These are phyloP conservation scores for Oryzias celebensis DNA, from an alignment of 2,113 vertebrate species.

Conservation along the genomic window DNA sequence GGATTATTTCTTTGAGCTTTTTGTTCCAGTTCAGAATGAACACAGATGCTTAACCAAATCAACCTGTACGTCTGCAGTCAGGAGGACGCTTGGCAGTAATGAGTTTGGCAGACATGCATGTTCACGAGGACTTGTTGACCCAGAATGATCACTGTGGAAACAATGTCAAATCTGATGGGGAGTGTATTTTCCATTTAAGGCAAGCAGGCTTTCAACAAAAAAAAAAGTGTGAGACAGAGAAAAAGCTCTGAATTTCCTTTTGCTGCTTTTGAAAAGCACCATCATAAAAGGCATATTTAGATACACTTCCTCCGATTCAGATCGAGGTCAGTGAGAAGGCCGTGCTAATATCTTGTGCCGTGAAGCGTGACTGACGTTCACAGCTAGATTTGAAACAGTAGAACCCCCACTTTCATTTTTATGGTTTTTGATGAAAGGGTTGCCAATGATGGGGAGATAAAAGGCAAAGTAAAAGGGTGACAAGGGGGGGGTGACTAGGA, in stretches of 20 bases:
- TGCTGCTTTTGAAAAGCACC: slow-evolving; percentile 36
- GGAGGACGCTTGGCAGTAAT: slow-evolving; percentile 16
- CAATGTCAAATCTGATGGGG: slow-evolving; percentile 40
- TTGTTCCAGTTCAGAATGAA: slow-evolving; percentile 31
- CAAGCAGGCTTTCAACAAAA: slow-evolving; percentile 43
- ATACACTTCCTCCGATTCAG: slow-evolving; percentile 65
- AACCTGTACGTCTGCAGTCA: slow-evolving; percentile 28
- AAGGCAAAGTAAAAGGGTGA: slow-evolving; percentile 50
- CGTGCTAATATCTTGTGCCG: slow-evolving; percentile 56
- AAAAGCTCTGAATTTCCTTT: slow-evolving; percentile 44
- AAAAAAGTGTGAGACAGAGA: slow-evolving; percentile 51
- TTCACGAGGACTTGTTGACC: slow-evolving; percentile 47
- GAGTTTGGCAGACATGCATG: slow-evolving; percentile 23
- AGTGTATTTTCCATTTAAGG: slow-evolving; percentile 51
- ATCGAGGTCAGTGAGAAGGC: slow-evolving; percentile 71
- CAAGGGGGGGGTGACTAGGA: slow-evolving; percentile 35
- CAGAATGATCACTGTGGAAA: slow-evolving; percentile 52
- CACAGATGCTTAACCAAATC: slow-evolving; percentile 15
- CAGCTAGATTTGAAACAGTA: slow-evolving; percentile 55
- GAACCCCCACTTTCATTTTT: slow-evolving; percentile 61
- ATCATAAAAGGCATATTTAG: slow-evolving; percentile 64
- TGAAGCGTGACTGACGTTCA: slow-evolving; percentile 60
- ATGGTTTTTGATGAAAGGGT: slow-evolving; percentile 59
- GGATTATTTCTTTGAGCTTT: slow-evolving; percentile 14
- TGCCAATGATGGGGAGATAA: slow-evolving; percentile 62